Percentiles rank a stretch among this genome's conserved stretches.
Evolutionary conservation across 2,797 vertebrate genomes (phyloP).

Genomic region (Micromesistius poutassou): DNA sequence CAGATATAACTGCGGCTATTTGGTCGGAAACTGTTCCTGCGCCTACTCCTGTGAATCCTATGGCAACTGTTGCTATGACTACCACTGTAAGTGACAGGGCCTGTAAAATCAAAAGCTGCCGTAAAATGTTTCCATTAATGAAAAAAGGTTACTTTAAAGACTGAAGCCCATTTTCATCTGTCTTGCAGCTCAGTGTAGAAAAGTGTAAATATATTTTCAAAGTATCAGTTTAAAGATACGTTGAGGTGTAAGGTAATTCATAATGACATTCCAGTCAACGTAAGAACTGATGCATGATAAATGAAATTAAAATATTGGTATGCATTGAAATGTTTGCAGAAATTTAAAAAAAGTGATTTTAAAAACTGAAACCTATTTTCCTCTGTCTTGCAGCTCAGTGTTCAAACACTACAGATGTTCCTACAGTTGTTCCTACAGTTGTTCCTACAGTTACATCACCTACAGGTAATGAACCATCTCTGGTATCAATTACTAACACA

Average conservation of each 20-base stretch:
- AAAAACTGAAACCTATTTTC: background rate
- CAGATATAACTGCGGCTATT: slow-evolving; percentile 27
- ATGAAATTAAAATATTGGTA: background rate
- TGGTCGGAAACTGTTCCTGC: slow-evolving; percentile 57
- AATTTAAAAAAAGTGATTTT: background rate
- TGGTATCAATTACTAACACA: background rate
- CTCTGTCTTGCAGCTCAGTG: slow-evolving; percentile 5
- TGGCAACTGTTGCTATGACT: slow-evolving; percentile 62
- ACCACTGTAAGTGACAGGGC: slow-evolving; percentile 34
- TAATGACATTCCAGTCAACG: background rate
- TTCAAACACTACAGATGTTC: no score
- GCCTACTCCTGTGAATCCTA: slow-evolving; percentile 45
- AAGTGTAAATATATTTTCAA: background rate
- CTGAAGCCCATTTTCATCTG: background rate
- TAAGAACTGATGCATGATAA: slow-evolving; percentile 1
- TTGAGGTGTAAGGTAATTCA: background rate
- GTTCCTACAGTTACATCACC: background rate
- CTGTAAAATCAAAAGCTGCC: background rate
- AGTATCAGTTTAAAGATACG: background rate
- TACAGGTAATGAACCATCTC: slow-evolving; percentile 13
- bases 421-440: no score
- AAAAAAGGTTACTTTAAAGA: background rate
- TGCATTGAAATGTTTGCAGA: slow-evolving; percentile 1
- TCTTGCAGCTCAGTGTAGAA: background rate
- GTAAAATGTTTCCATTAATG: background rate